Conservation (phyloP, 2,797 vertebrate species). For the Megaceryle alcyon region DNA sequence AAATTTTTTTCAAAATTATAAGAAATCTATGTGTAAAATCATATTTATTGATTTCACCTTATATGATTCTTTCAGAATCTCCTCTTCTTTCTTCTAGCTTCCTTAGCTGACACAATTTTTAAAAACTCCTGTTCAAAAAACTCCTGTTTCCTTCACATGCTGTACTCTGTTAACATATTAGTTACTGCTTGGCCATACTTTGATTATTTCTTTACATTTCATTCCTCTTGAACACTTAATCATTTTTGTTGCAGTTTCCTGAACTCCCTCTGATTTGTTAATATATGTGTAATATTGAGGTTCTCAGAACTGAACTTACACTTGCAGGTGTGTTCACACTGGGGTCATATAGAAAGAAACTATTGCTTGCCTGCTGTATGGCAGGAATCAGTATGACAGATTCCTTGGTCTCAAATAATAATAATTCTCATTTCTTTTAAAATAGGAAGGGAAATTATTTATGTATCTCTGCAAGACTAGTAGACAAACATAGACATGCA, state of each 20-base stretch:
- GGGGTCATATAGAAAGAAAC: not conserved
- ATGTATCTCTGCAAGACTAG: not conserved
- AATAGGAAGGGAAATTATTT: not conserved
- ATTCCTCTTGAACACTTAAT: not conserved
- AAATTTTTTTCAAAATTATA: not conserved
- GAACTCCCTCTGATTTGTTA: slow-evolving; percentile 25
- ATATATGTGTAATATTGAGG: not conserved
- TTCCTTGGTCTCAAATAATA: not conserved
- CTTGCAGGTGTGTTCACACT: not conserved
- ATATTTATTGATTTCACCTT: not conserved
- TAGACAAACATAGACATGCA: not conserved
- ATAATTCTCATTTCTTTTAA: not conserved
- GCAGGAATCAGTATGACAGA: not conserved
- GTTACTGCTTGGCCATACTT: not conserved
- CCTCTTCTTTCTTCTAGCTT: not conserved
- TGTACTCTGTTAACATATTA: not conserved
- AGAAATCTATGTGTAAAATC: not conserved
- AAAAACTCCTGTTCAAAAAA: not conserved
- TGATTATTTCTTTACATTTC: not conserved
- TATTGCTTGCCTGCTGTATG: not conserved
- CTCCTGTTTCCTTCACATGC: not conserved
- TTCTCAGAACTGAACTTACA: not conserved
- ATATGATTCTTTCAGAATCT: not conserved
- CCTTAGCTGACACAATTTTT: not conserved
- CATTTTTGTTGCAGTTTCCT: not conserved